A percentile compares a stretch with the other conserved stretches of the same genome.
Evolutionary conservation across 2,797 vertebrate genomes (phyloP).

Genomic region (Varecia variegata): DNA sequence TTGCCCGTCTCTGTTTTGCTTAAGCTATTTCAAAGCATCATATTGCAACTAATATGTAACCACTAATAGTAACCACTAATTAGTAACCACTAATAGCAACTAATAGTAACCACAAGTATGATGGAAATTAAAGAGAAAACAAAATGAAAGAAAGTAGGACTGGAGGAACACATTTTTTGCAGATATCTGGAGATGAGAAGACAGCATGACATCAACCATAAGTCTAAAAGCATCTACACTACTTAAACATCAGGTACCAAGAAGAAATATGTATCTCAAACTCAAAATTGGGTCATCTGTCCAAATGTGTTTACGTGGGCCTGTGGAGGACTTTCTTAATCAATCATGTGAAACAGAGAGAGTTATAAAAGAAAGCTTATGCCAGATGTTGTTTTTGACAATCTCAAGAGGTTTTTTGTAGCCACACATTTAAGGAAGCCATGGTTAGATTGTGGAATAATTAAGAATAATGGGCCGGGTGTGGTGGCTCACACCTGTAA

Average conservation of each 20-base stretch:
- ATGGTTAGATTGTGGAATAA: not conserved
- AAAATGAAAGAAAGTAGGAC: not conserved
- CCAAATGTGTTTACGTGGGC: not conserved
- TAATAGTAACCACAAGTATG: not conserved
- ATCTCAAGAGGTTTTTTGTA: not conserved
- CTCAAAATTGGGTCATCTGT: not conserved
- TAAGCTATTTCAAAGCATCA: conserved; percentile 8
- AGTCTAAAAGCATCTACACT: not conserved
- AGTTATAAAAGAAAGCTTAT: not conserved
- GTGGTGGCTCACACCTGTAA: no score
- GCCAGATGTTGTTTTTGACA: not conserved
- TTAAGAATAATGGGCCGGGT: not conserved
- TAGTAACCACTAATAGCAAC: no score
- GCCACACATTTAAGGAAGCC: not conserved
- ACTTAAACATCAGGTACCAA: not conserved
- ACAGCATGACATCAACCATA: not conserved
- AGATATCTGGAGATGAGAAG: not conserved
- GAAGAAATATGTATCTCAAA: not conserved
- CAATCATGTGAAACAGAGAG: not conserved
- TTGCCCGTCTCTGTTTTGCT: not conserved
- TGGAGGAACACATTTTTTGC: not conserved
- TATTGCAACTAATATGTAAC: not conserved
- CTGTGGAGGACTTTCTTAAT: not conserved
- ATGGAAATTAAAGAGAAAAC: not conserved
- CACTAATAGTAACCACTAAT: not conserved